phyloP scores from a whole-genome alignment of 1,140 invertebrate species.

The Euschistus heros region DNA sequence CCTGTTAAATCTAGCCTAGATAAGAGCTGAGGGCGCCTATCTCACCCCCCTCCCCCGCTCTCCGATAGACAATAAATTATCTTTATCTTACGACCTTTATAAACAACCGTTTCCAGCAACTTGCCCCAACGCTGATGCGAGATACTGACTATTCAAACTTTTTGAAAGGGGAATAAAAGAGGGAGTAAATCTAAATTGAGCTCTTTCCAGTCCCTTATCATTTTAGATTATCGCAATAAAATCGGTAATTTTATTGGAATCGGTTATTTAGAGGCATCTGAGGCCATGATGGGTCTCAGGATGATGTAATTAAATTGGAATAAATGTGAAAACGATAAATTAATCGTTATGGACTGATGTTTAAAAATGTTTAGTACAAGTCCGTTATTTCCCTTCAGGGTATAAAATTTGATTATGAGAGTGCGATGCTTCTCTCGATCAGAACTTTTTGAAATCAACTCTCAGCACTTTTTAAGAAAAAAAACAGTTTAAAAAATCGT shows the following conservation, averaged over 20 bases:
- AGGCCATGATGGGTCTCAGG: no score
- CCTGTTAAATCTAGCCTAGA: conserved; percentile 6
- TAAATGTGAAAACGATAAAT: no score
- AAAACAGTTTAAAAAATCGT: no score
- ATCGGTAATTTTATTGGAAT: neutral
- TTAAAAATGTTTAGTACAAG: no score
- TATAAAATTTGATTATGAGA: no score
- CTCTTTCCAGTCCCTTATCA: neutral
- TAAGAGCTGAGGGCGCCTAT: neutral
- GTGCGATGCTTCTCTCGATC: no score
- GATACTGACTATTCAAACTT: neutral
- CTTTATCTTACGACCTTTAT: conserved; percentile 5
- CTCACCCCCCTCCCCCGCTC: neutral
- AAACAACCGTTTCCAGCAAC: neutral
- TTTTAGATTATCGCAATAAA: neutral
- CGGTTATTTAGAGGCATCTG: neutral
- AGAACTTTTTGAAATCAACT: no score
- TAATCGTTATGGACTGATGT: no score
- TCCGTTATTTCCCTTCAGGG: no score
- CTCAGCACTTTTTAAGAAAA: no score
- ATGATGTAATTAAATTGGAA: no score
- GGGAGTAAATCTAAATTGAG: no score
- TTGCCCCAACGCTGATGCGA: neutral
- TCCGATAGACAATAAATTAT: conserved; percentile 8
- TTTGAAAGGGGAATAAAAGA: neutral